phyloP scores from a whole-genome alignment of 1,140 invertebrate genomes.

The Cryptotermes secundus region DNA sequence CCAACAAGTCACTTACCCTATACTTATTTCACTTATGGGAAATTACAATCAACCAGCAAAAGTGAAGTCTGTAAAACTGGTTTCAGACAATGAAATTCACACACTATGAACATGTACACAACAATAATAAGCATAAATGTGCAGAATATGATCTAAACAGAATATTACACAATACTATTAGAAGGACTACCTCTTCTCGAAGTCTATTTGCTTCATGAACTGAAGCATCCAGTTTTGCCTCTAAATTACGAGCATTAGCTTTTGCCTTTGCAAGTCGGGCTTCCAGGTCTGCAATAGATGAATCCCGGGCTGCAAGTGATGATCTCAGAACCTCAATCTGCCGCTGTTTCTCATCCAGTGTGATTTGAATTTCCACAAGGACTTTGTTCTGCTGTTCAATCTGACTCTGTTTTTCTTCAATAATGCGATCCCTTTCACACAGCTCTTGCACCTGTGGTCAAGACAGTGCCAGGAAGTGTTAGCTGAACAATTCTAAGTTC shows the following conservation, averaged over 20 bases:
- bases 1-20: too few species aligned
- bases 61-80: too few species aligned
- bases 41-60: too few species aligned
- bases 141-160: too few species aligned
- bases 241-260: not conserved
- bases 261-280: slow-evolving; percentile 25
- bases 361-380: slow-evolving; percentile 45
- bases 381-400: slow-evolving; percentile 48
- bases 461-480: too few species aligned
- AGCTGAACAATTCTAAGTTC: too few species aligned
- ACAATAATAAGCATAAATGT: too few species aligned
- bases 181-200: slow-evolving; percentile 15
- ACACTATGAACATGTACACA: too few species aligned
- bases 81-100: too few species aligned
- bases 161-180: not conserved
- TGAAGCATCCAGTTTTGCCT: not conserved
- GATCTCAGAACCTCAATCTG: slow-evolving; percentile 45
- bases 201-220: slow-evolving; percentile 21
- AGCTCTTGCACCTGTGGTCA: slow-evolving; percentile 40
- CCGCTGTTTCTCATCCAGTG: slow-evolving; percentile 47
- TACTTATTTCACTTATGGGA: too few species aligned
- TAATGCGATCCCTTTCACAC: slow-evolving; percentile 45
- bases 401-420: slow-evolving; percentile 50
- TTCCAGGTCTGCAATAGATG: slow-evolving; percentile 25
- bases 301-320: slow-evolving; percentile 34